Base-by-base conservation (phyloP, 2,113 vertebrate species). In the Uria lomvia region DNA sequence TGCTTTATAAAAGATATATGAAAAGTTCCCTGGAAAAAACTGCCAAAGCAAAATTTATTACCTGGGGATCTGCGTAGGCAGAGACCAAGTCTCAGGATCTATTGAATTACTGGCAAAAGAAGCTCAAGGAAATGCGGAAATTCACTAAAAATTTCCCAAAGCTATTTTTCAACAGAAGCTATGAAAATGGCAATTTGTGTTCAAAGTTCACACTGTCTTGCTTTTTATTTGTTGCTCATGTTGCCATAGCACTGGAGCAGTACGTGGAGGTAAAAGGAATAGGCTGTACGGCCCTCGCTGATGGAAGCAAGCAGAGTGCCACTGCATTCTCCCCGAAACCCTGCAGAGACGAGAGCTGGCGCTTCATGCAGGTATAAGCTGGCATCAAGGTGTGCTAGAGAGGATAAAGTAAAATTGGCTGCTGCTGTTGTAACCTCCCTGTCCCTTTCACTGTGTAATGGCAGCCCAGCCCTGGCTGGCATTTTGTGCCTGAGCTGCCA, bases 241-340 rank as follows among this genome's bases (percentile, higher is more conserved):
- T 92, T 92, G 68, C 72, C 67, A 66, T 83, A 66, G 86, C 27
- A 19, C 22, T 15, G 10, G 34, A 73, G 83, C 50, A 49, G 59
- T 19, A 16, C 27, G 21, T 65, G 27, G 45, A 91, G 75, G 89
- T 91, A 27, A 32, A 49, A 63, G 50, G 18, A 85, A 21, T 34
- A 5, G 0, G 12, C 72, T 68, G 34, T 17, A 0, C 22, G 38
- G 36, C n/a, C 49, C 36, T 47, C 0, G 3, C 15, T 36, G 52
- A 34, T 23, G 49, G 0, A 2, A 66, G 52, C 0, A 3, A 34
- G 21, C 42, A 8, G 3, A 1, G 22, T 59, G 50, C 65, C 27
- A 34, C 26, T 8, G 2, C 2, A 0, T 12, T 10, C 17, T 21
- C 19, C 29, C 16, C 0, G 0, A 3, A 50, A 8, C 26, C 38